A percentile compares a stretch with the other conserved stretches of the same genome.
phyloP scores from a whole-genome alignment of 2,888 invertebrate genomes.

The Adelphocoris suturalis region DNA sequence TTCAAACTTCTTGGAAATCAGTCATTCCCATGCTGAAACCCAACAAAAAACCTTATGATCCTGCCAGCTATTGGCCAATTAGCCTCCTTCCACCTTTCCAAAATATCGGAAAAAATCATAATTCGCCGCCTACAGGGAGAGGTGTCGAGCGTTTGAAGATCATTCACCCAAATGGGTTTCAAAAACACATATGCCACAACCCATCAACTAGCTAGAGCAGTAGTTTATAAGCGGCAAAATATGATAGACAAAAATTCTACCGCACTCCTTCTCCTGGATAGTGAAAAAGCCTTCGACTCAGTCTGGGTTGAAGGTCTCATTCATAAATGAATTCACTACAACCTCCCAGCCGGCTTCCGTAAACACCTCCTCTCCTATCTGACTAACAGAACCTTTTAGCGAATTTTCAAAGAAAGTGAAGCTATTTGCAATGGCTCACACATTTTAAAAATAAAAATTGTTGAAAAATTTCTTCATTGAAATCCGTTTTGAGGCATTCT shows the following conservation, averaged over 20 bases:
- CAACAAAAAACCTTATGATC: constrained; percentile 16
- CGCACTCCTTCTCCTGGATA: neutral
- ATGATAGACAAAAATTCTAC: neutral
- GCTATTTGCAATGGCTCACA: too few relatives aligned
- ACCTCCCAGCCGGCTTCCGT: neutral
- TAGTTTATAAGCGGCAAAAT: neutral
- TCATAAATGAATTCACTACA: neutral
- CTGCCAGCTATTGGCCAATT: constrained; percentile 8
- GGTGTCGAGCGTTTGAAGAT: neutral
- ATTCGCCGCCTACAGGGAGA: constrained; percentile 6
- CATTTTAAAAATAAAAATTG: too few relatives aligned
- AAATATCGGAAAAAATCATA: constrained; percentile 2
- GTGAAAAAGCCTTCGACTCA: neutral
- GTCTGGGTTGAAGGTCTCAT: constrained; percentile 5
- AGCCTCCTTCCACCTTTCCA: constrained; percentile 28
- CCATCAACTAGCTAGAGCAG: constrained; percentile 2
- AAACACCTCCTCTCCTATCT: neutral
- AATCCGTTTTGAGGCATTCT: too few relatives aligned
- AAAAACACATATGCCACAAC: neutral
- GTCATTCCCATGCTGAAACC: constrained; percentile 13
- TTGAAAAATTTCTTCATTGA: too few relatives aligned
- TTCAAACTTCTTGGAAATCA: neutral
- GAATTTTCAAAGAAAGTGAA: too few relatives aligned
- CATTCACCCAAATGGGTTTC: constrained; percentile 10
- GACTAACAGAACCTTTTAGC: neutral